Evolutionary conservation across 2,113 vertebrate genomes (phyloP).

Genomic region (Thomomys bottae): DNA sequence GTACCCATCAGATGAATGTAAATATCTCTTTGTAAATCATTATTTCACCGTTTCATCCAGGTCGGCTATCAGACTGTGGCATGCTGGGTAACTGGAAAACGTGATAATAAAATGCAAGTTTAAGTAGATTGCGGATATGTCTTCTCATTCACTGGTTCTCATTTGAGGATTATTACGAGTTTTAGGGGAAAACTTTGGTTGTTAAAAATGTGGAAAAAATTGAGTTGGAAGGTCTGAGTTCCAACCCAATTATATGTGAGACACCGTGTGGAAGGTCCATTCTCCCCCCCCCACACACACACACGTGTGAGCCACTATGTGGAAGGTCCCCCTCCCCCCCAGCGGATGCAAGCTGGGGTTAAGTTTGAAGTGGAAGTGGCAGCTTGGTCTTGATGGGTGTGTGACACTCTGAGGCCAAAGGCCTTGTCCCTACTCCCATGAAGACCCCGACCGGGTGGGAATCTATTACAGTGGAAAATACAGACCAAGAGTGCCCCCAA

Average conservation of each 20-base stretch:
- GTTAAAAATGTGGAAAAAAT: conserved; percentile 34
- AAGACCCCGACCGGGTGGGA: too few relatives aligned
- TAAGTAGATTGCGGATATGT: conserved; percentile 56
- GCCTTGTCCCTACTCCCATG: too few relatives aligned
- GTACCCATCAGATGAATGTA: conserved; percentile 71
- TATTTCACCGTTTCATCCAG: conserved; percentile 72
- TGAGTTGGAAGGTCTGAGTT: too few relatives aligned
- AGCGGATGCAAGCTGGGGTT: too few relatives aligned
- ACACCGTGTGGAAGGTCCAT: neutral
- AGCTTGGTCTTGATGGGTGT: too few relatives aligned
- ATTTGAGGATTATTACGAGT: conserved; percentile 6
- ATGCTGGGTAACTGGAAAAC: conserved; percentile 84
- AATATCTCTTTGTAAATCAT: conserved; percentile 74
- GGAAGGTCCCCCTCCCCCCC: neutral
- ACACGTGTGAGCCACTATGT: conserved; percentile 23
- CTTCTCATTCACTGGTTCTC: conserved; percentile 64
- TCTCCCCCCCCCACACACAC: neutral
- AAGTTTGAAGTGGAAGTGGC: too few relatives aligned
- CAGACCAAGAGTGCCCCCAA: too few relatives aligned
- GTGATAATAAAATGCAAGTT: conserved; percentile 76
- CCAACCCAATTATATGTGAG: neutral
- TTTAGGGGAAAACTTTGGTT: conserved; percentile 45
- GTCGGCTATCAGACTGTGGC: conserved; percentile 76
- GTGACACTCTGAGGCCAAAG: too few relatives aligned
- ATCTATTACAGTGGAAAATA: too few relatives aligned